Conservation (phyloP, 2,797 vertebrate genomes). For the Benthosema pterotum region DNA sequence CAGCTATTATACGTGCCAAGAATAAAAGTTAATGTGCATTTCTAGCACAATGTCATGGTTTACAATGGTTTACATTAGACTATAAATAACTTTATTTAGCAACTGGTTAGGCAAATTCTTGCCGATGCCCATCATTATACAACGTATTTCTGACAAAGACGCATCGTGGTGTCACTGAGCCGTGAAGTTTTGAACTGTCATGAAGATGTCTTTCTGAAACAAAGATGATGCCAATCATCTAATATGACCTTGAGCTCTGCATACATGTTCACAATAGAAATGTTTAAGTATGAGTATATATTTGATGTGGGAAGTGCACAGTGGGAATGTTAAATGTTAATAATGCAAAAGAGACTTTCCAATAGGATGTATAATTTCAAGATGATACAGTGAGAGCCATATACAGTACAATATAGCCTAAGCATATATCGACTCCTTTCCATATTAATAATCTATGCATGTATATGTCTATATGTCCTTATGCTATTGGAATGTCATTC, state of each 20-base stretch:
- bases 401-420: slow-evolving; percentile 5
- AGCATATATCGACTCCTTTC: slow-evolving; percentile 20
- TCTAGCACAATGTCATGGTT: background rate
- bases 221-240: slow-evolving; percentile 13
- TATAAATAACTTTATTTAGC: too few relatives aligned
- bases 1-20: too few relatives aligned
- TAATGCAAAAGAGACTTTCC: too few relatives aligned
- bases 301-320: background rate
- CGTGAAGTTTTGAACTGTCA: slow-evolving; percentile 13
- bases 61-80: too few relatives aligned
- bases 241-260: background rate
- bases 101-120: slow-evolving; percentile 20
- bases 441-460: slow-evolving; percentile 46
- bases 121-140: slow-evolving; percentile 14
- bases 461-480: slow-evolving; percentile 31
- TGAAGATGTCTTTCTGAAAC: slow-evolving; percentile 1
- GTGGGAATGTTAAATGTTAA: too few relatives aligned
- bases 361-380: too few relatives aligned
- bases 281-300: slow-evolving; percentile 1
- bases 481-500: slow-evolving; percentile 34
- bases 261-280: too few relatives aligned
- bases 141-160: slow-evolving; percentile 20
- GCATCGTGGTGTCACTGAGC: slow-evolving; percentile 12
- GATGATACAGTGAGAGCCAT: background rate
- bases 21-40: too few relatives aligned